phyloP scores from a whole-genome alignment of 2,797 vertebrate species.

The Selene dorsalis region DNA sequence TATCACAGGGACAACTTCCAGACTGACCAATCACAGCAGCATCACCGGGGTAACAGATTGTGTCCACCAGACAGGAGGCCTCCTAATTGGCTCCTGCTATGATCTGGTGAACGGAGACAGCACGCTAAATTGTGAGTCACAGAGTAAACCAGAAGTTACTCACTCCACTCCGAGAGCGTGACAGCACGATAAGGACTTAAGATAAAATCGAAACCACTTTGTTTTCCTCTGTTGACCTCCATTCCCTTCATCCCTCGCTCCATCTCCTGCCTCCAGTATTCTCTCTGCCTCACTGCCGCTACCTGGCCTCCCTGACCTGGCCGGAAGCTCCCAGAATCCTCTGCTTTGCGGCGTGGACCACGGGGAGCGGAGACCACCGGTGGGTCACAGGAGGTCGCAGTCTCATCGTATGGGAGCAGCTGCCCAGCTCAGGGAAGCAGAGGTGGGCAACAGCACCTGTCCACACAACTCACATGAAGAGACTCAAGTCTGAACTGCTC shows the following conservation, averaged over 20 bases:
- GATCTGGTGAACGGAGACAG: slow-evolving; percentile 86
- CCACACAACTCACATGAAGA: slow-evolving; percentile 21
- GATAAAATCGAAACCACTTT: slow-evolving; percentile 55
- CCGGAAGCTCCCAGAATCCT: slow-evolving; percentile 81
- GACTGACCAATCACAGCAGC: slow-evolving; percentile 87
- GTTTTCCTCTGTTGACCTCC: slow-evolving; percentile 50
- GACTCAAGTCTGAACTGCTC: slow-evolving; percentile 12
- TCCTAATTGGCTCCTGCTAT: slow-evolving; percentile 86
- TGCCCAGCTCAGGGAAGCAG: slow-evolving; percentile 80
- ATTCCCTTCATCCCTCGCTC: not conserved
- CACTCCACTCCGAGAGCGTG: slow-evolving; percentile 17
- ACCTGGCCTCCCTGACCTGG: slow-evolving; percentile 84
- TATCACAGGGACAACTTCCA: slow-evolving; percentile 82
- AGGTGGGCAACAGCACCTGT: slow-evolving; percentile 70
- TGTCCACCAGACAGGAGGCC: slow-evolving; percentile 83
- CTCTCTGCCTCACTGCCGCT: slow-evolving; percentile 82
- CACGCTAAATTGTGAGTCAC: slow-evolving; percentile 83
- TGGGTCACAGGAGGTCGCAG: slow-evolving; percentile 85
- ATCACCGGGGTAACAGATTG: slow-evolving; percentile 86
- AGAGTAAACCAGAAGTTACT: slow-evolving; percentile 37
- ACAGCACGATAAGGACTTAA: slow-evolving; percentile 34
- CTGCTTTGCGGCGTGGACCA: slow-evolving; percentile 84
- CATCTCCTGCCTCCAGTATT: slow-evolving; percentile 77
- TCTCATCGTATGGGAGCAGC: slow-evolving; percentile 87
- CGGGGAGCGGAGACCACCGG: slow-evolving; percentile 85